A percentile compares a stretch with the other conserved stretches of the same genome.
phyloP scores from a whole-genome alignment of 23 tunicate species.

The Styela clava region DNA sequence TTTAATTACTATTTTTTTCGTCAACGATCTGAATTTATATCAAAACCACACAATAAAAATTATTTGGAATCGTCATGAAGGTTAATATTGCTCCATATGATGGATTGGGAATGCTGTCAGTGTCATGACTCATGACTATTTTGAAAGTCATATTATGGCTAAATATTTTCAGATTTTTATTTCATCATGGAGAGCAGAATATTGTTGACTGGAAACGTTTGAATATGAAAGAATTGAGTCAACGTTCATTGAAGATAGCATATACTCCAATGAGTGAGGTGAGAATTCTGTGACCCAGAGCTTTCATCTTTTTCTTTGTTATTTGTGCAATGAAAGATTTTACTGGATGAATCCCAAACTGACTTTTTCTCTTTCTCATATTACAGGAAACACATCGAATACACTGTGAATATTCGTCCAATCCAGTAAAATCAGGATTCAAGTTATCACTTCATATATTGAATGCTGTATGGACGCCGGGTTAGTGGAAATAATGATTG shows the following conservation, averaged over 20 bases:
- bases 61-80: no score
- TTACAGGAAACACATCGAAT: background rate
- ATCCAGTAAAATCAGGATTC: background rate
- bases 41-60: no score
- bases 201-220: background rate
- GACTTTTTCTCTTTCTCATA: no score
- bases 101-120: no score
- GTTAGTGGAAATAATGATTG: no score
- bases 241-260: background rate
- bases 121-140: no score
- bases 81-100: no score
- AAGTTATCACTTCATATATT: background rate
- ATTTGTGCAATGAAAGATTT: background rate
- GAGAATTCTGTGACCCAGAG: background rate
- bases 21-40: no score
- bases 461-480: conserved; percentile 9
- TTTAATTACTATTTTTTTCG: no score
- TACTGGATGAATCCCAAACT: no score
- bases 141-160: no score
- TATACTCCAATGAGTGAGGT: background rate
- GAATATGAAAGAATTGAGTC: background rate
- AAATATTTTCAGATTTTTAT: background rate
- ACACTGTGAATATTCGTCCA: background rate
- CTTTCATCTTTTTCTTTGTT: background rate
- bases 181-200: background rate